These are phyloP conservation scores for Meandrina meandrites DNA, from an alignment of 92 coral and sea anemone species.

Conservation along the genomic window DNA sequence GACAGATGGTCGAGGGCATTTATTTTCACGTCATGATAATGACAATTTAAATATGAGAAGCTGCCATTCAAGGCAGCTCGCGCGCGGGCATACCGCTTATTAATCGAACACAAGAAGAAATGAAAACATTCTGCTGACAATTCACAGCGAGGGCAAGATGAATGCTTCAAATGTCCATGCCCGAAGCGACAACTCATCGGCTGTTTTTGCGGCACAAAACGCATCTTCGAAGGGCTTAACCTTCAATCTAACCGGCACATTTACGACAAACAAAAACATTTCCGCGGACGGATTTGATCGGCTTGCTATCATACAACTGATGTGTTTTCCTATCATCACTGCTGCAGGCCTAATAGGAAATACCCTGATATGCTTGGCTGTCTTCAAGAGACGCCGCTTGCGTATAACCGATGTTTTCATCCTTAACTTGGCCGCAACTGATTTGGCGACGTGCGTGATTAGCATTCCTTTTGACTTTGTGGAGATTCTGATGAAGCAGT, in stretches of 20 bases:
- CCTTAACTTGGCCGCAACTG: constrained; percentile 75
- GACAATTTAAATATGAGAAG: constrained; percentile 33
- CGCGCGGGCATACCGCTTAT: constrained; percentile 8
- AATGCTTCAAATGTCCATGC: background rate
- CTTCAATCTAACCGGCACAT: background rate
- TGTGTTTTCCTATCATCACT: constrained; percentile 76
- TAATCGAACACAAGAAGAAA: background rate
- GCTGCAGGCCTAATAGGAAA: constrained; percentile 81
- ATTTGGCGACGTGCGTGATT: constrained; percentile 63
- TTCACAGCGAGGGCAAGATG: background rate
- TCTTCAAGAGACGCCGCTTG: constrained; percentile 70
- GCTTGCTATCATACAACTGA: constrained; percentile 58
- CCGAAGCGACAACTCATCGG: background rate
- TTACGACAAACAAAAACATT: background rate
- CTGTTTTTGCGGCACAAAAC: background rate
- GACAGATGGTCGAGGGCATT: constrained; percentile 37
- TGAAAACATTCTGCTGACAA: background rate
- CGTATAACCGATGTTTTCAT: constrained; percentile 79
- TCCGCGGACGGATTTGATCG: constrained; percentile 28
- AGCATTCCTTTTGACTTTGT: constrained; percentile 85
- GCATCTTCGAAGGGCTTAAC: background rate
- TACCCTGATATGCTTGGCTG: constrained; percentile 71
- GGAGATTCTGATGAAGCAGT: constrained; percentile 56
- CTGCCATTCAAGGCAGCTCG: background rate
- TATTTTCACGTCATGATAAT: constrained; percentile 32